Conservation (phyloP, 2,797 vertebrate genomes). For the Eulemur rubriventer region DNA sequence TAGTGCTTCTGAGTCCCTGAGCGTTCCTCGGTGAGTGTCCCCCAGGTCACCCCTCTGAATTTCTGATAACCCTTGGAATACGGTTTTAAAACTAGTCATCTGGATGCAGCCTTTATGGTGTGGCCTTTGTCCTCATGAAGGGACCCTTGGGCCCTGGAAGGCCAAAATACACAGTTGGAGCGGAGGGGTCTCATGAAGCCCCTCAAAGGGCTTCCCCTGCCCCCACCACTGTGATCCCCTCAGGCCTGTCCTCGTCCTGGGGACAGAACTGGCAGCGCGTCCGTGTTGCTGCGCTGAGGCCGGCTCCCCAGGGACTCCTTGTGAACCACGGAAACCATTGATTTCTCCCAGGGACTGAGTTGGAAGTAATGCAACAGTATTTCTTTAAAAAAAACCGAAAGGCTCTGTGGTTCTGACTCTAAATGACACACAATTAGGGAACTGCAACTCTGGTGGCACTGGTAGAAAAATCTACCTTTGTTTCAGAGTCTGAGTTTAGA, state of each 20-base stretch:
- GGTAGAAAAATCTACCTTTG: not conserved
- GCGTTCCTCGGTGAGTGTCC: not conserved
- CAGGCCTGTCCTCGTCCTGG: not conserved
- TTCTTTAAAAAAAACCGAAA: not conserved
- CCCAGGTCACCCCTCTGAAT: not conserved
- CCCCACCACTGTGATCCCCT: not conserved
- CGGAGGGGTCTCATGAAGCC: accelerated
- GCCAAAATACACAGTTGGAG: too few relatives aligned
- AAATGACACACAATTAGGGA: too few relatives aligned
- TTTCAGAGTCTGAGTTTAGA: not conserved
- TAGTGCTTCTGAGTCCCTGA: not conserved
- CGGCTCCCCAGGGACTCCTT: not conserved
- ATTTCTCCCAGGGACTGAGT: not conserved
- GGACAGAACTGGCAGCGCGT: not conserved
- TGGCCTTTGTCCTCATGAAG: not conserved
- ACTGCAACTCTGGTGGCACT: not conserved
- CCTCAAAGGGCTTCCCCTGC: too few relatives aligned
- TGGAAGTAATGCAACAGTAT: not conserved
- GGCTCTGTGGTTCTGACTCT: not conserved
- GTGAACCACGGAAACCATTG: not conserved
- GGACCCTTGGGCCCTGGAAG: not conserved
- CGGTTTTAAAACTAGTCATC: not conserved
- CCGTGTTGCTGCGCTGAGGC: not conserved
- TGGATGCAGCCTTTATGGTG: not conserved
- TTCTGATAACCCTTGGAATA: not conserved